A percentile compares a stretch with the other conserved stretches of the same genome.
phyloP scores from a whole-genome alignment of 2,113 vertebrate genomes.

The Puma concolor region DNA sequence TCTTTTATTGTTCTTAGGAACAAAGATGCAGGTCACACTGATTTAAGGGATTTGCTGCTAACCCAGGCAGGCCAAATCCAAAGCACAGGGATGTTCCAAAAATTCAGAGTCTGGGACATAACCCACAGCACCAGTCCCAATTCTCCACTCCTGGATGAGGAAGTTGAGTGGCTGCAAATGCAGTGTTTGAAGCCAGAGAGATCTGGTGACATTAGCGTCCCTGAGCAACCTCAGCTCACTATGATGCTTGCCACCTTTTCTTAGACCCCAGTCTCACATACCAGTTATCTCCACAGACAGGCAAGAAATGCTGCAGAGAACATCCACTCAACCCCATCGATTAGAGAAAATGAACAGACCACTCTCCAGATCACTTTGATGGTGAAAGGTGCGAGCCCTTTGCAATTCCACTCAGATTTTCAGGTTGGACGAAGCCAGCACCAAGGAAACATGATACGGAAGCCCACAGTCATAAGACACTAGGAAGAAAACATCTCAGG shows the following conservation, averaged over 20 bases:
- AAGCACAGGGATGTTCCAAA: background rate
- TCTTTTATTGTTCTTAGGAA: constrained; percentile 18
- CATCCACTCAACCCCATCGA: background rate
- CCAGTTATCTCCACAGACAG: background rate
- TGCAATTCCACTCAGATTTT: background rate
- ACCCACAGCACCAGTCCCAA: background rate
- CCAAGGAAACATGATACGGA: background rate
- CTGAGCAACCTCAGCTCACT: background rate
- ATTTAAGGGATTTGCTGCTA: constrained; percentile 53
- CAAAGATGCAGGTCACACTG: constrained; percentile 18
- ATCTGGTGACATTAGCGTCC: background rate
- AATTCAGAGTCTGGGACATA: background rate
- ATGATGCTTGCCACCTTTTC: background rate
- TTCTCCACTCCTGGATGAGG: background rate
- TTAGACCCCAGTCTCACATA: background rate
- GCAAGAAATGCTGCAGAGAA: background rate
- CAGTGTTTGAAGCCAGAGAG: background rate
- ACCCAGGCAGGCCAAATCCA: constrained; percentile 19
- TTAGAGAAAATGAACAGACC: background rate
- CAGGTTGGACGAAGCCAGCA: background rate
- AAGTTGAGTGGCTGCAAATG: background rate
- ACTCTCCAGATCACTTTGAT: background rate
- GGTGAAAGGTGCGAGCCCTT: background rate
- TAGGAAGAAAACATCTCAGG: background rate
- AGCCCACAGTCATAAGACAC: background rate